Conservation (phyloP, 2,113 vertebrate genomes). For the Silurus meridionalis region DNA sequence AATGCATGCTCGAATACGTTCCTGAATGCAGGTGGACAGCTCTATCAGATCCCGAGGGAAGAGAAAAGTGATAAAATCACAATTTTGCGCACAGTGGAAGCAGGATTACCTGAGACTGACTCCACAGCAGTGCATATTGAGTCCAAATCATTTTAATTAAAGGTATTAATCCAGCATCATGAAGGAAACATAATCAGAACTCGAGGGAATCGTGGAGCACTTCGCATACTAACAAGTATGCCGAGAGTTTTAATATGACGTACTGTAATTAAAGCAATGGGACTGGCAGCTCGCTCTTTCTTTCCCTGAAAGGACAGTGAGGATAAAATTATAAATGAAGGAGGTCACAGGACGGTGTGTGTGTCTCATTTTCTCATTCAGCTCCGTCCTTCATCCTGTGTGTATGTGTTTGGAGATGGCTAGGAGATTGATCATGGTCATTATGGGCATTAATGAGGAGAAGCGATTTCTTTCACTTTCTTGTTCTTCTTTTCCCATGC, state of each 20-base stretch:
- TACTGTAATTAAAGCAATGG: slow-evolving; percentile 53
- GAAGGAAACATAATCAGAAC: slow-evolving; percentile 66
- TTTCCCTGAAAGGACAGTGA: neutral
- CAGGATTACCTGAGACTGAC: slow-evolving; percentile 65
- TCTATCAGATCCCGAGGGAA: slow-evolving; percentile 14
- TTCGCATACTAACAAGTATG: slow-evolving; percentile 63
- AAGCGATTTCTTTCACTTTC: slow-evolving; percentile 61
- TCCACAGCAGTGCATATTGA: slow-evolving; percentile 69
- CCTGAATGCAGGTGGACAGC: neutral
- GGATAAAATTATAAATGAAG: neutral
- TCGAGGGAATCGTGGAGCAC: slow-evolving; percentile 65
- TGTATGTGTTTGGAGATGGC: slow-evolving; percentile 29
- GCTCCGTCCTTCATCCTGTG: slow-evolving; percentile 15
- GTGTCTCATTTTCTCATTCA: neutral
- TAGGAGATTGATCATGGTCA: slow-evolving; percentile 74
- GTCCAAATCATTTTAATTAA: slow-evolving; percentile 76
- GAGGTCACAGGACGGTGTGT: neutral
- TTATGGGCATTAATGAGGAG: slow-evolving; percentile 74
- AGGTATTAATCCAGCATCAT: slow-evolving; percentile 68
- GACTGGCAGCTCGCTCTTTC: slow-evolving; percentile 26
- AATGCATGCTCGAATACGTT: neutral
- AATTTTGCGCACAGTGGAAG: slow-evolving; percentile 39
- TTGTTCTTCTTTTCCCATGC: neutral
- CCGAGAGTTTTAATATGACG: slow-evolving; percentile 54
- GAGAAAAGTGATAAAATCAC: slow-evolving; percentile 53